These are phyloP conservation scores for Dryobota labecula DNA, from an alignment of 2,888 invertebrate species.

Conservation along the genomic window DNA sequence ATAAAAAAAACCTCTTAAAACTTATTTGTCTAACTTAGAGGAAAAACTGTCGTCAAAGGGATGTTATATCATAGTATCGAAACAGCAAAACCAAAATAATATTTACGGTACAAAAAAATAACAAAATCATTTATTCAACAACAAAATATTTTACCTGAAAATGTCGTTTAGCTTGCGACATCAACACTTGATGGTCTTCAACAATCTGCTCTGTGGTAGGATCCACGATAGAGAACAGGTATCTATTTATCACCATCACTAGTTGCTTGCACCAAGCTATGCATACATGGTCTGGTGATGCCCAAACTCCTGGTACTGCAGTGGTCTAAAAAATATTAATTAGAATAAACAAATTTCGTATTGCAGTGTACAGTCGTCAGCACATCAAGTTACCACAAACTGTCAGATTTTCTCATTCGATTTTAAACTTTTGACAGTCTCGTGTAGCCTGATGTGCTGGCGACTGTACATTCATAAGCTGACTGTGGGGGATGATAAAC, in stretches of 20 bases:
- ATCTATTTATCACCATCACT: constrained; percentile 94
- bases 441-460: no score
- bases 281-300: constrained; percentile 96
- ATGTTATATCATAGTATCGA: not conserved
- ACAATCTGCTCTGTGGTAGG: constrained; percentile 80
- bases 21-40: not conserved
- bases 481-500: no score
- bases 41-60: not conserved
- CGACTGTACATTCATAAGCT: no score
- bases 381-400: no score
- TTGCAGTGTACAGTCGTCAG: not conserved
- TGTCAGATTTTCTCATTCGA: no score
- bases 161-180: constrained; percentile 76
- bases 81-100: not conserved
- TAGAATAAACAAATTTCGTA: not conserved
- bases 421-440: no score
- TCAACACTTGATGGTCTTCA: constrained; percentile 72
- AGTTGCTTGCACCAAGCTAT: constrained; percentile 98
- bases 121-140: not conserved
- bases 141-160: constrained; percentile 77
- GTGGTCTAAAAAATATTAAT: constrained; percentile 89
- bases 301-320: constrained; percentile 95
- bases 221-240: constrained; percentile 95
- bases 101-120: not conserved
- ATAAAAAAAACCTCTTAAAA: not conserved